Evolutionary conservation across 2,113 vertebrate species (phyloP).

Genomic region (Callopanchax toddi): DNA sequence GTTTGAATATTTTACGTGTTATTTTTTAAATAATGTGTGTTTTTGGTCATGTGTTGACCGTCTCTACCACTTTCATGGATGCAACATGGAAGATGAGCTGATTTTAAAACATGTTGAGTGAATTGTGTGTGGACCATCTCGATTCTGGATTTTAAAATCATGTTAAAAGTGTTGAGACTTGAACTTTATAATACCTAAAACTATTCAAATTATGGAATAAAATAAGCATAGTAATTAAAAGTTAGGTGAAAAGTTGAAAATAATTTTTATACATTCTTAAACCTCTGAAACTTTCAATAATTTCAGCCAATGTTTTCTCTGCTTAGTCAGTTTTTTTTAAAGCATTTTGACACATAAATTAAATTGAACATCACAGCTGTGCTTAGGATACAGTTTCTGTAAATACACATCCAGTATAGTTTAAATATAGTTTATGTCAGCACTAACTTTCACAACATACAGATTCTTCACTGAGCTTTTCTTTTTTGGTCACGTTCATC

Average conservation of each 20-base stretch:
- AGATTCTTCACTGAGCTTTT: constrained; percentile 12
- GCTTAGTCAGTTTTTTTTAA: not conserved
- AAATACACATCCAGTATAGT: constrained; percentile 32
- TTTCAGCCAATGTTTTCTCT: not conserved
- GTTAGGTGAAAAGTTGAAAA: not conserved
- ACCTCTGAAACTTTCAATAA: constrained; percentile 6
- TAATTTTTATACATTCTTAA: too few relatives aligned
- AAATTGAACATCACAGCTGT: constrained; percentile 4
- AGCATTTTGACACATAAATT: constrained; percentile 2
- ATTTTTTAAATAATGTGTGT: too few relatives aligned
- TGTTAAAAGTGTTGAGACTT: too few relatives aligned
- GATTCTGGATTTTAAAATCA: too few relatives aligned
- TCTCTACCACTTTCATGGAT: too few relatives aligned
- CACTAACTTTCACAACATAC: constrained; percentile 53
- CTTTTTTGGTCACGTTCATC: constrained; percentile 20
- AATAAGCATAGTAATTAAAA: not conserved
- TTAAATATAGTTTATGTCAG: constrained; percentile 48
- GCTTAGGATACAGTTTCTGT: constrained; percentile 15
- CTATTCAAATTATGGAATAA: not conserved
- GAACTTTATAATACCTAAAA: too few relatives aligned
- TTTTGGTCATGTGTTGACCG: too few relatives aligned
- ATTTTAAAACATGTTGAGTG: too few relatives aligned
- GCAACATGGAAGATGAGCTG: too few relatives aligned
- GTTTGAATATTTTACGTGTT: too few relatives aligned
- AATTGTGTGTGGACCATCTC: too few relatives aligned